phyloP scores from a whole-genome alignment of 2,797 vertebrate species.

The Macrochelys suwanniensis region DNA sequence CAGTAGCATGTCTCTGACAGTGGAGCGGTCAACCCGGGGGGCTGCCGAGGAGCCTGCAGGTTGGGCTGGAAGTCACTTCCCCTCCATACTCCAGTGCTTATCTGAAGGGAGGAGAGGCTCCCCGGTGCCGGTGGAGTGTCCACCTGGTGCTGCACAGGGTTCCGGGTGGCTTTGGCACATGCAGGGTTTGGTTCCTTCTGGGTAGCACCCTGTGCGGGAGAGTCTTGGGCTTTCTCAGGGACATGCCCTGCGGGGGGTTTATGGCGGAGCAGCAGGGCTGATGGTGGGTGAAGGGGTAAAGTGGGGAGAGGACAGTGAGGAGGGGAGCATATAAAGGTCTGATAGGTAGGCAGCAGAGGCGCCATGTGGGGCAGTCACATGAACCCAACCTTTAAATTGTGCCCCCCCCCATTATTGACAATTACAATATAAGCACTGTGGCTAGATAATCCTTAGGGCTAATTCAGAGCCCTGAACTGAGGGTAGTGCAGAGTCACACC shows the following conservation, averaged over 20 bases:
- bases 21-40: background rate
- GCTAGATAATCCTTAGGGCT: background rate
- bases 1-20: background rate
- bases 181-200: accelerated
- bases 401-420: background rate
- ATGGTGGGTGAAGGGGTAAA: too few species aligned
- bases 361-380: too few species aligned
- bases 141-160: too few species aligned
- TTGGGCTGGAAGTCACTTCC: background rate
- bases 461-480: accelerated
- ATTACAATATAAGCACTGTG: background rate
- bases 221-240: background rate
- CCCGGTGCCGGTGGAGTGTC: too few species aligned
- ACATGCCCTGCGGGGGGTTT: background rate
- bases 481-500: background rate
- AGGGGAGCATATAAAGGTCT: too few species aligned
- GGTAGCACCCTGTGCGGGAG: accelerated
- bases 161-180: background rate
- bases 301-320: too few species aligned
- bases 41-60: background rate
- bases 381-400: background rate
- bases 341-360: too few species aligned
- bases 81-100: too few species aligned
- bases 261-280: too few species aligned
- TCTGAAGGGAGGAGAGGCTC: too few species aligned